Evolutionary conservation across 2,113 vertebrate species (phyloP).

Genomic region (Phodopus roborovskii): DNA sequence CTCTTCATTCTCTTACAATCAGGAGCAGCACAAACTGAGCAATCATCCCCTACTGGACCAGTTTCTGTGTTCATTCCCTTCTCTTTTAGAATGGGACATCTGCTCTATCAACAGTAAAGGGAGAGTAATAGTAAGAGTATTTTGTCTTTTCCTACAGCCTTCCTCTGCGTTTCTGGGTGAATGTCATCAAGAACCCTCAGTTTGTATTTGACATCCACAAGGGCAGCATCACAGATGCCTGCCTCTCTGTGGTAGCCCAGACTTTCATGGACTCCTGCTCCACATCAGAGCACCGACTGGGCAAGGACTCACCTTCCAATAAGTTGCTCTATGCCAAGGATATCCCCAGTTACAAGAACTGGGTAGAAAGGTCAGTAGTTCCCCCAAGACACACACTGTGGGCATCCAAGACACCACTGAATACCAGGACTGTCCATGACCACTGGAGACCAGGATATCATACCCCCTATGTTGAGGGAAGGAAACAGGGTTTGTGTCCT

Average conservation of each 20-base stretch:
- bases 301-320: conserved; percentile 98
- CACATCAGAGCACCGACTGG: conserved; percentile 97
- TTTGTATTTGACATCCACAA: conserved; percentile 99
- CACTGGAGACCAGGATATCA: neutral
- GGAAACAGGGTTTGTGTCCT: neutral
- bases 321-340: conserved; percentile 99
- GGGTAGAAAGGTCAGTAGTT: conserved; percentile 95
- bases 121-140: neutral
- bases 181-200: conserved; percentile 99
- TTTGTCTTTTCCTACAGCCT: conserved; percentile 87
- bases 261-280: conserved; percentile 99
- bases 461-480: neutral
- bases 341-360: conserved; percentile 99
- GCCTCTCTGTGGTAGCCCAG: conserved; percentile 97
- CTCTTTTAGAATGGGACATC: neutral
- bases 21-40: neutral
- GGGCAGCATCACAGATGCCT: conserved; percentile 98
- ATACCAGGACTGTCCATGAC: neutral
- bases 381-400: neutral
- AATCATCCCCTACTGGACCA: neutral
- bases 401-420: neutral
- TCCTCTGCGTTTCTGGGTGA: conserved; percentile 98
- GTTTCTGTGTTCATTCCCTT: neutral
- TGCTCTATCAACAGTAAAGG: no score
- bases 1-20: neutral